Evolutionary conservation across 2,797 vertebrate genomes (phyloP).

Genomic region (Xenopus petersii): DNA sequence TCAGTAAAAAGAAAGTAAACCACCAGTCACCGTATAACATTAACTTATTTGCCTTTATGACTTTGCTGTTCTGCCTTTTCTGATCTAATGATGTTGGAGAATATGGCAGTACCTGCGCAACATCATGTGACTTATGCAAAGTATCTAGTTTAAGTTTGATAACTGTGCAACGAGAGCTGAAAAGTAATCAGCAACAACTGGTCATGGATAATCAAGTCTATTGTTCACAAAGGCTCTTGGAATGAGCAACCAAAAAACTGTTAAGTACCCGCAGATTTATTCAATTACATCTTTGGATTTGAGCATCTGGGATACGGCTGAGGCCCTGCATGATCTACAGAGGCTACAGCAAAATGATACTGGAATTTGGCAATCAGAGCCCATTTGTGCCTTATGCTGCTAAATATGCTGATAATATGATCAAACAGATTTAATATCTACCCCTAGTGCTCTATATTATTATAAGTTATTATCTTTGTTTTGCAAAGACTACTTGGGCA

Average conservation of each 20-base stretch:
- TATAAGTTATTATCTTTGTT: too few species aligned
- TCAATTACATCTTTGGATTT: constrained; percentile 58
- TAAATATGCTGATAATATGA: neutral
- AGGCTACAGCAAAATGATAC: constrained; percentile 23
- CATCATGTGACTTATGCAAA: neutral
- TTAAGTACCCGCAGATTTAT: constrained; percentile 51
- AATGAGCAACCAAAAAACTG: constrained; percentile 57
- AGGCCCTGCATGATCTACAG: constrained; percentile 57
- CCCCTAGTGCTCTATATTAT: too few species aligned
- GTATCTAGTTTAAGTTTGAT: constrained; percentile 50
- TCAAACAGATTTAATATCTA: too few species aligned
- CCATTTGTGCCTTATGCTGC: neutral
- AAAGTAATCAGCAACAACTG: constrained; percentile 52
- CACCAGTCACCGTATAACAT: too few species aligned
- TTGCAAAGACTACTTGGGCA: too few species aligned
- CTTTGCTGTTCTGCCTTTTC: neutral
- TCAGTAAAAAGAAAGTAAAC: too few species aligned
- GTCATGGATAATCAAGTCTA: constrained; percentile 54
- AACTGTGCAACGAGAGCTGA: constrained; percentile 57
- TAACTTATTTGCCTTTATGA: neutral
- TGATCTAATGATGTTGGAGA: neutral
- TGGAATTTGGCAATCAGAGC: neutral
- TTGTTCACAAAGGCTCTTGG: constrained; percentile 51
- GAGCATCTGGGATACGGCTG: constrained; percentile 57
- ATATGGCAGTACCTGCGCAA: neutral